Conservation (phyloP, 2,888 invertebrate species). For the Ptilodon capucinus region DNA sequence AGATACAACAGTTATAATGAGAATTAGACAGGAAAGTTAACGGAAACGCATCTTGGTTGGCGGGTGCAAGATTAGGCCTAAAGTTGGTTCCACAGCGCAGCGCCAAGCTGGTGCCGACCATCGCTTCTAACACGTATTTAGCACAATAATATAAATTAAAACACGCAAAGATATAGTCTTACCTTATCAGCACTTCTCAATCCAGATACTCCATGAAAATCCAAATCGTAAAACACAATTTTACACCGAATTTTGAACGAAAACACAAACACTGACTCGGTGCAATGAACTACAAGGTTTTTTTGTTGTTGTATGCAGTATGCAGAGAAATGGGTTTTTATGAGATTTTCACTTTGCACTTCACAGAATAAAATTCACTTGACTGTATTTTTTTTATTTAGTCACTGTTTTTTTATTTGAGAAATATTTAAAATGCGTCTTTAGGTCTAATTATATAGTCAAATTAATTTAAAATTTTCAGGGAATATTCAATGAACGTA, state of each 20-base stretch:
- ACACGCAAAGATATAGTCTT: constrained; percentile 27
- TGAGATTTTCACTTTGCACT: too few relatives aligned
- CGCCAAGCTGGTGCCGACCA: constrained; percentile 4
- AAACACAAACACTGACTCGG: constrained; percentile 39
- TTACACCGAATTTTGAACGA: constrained; percentile 47
- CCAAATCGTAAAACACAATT: constrained; percentile 54
- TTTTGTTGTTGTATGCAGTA: constrained; percentile 5
- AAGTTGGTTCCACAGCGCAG: constrained; percentile 20
- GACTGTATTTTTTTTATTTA: too few relatives aligned
- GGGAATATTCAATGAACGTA: too few relatives aligned
- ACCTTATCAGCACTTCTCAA: constrained; percentile 63
- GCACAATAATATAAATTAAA: constrained; percentile 10
- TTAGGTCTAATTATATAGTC: too few relatives aligned
- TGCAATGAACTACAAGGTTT: constrained; percentile 28
- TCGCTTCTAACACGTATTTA: constrained; percentile 29
- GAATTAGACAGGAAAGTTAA: constrained; percentile 7
- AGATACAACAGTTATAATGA: too few relatives aligned
- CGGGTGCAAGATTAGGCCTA: constrained; percentile 53
- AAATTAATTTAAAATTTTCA: too few relatives aligned
- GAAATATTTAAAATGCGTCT: too few relatives aligned
- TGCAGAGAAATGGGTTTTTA: constrained; percentile 1
- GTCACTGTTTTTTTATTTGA: too few relatives aligned
- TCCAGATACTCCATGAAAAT: constrained; percentile 62
- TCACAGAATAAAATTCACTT: too few relatives aligned
- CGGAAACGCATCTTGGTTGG: constrained; percentile 23